Evolutionary conservation across 2,113 vertebrate species (phyloP), one percentile per base, ranked within the genome.

Genomic region (Merops nubicus): DNA sequence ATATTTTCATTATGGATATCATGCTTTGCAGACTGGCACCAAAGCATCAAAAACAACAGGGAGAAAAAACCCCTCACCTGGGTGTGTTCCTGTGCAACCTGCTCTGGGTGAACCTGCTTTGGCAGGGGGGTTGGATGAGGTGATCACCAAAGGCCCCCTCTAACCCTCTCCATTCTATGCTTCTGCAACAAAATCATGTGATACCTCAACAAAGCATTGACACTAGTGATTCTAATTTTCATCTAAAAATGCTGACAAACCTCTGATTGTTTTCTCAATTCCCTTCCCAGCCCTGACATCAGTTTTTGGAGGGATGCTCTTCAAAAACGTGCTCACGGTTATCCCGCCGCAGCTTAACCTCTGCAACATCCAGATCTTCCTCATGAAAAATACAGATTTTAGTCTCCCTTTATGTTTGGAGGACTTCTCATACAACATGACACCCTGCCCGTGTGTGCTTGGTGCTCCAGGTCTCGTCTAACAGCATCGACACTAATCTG

Each of bases 241-340:
- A 31, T 5, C 43, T 51, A 7, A 54, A 79, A 42, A 13, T 1
- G 0, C 23, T 3, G 16, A 29, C 11, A 42, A 54, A 5, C 9
- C 48, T 38, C 51, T 3, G 17, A 29, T 5, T 0, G 0, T 19
- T 60, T 73, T 9, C 73, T 9, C 73, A 2, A 1, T 34, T 50
- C 14, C 45, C 36, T 34, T 20, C 69, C 59, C 9, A 2, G 20
- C 47, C 54, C 64, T 0, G 5, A 34, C 0, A 0, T 12, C 14
- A 1, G 5, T 48, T 72, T 28, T 10, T 36, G 43, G 47, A 42
- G 67, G 82, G 18, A 60, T 42, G 42, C 8, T 34, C 38, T 25
- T 31, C 42, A 26, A 11, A 25, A 36, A 4, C 21, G 1, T 3
- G 9, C 51, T 65, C n/a, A 1, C 2, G 0, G 5, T 9, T 5